Percentiles rank a stretch among this genome's conserved stretches.
Conservation (phyloP, 1,140 invertebrate species). For the Dendrolimus punctatus region DNA sequence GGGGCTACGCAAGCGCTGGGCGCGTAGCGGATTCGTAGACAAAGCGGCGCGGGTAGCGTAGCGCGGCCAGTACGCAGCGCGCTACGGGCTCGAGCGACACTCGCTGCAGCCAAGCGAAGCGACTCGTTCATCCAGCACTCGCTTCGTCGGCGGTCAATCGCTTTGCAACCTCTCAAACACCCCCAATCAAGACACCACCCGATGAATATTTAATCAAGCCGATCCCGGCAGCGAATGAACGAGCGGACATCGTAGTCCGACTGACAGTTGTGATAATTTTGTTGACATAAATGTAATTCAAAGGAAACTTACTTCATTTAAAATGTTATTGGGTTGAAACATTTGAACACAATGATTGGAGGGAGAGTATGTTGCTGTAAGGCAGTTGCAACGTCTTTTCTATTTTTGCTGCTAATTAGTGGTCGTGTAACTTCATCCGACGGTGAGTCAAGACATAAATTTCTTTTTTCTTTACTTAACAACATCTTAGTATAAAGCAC, state of each 20-base stretch:
- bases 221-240: constrained; percentile 52
- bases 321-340: constrained; percentile 35
- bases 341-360: constrained; percentile 32
- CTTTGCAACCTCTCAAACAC: too few species aligned
- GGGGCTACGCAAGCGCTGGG: constrained; percentile 65
- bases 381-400: constrained; percentile 19
- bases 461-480: too few species aligned
- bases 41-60: constrained; percentile 44
- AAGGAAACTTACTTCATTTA: constrained; percentile 41
- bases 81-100: constrained; percentile 36
- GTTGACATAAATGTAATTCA: constrained; percentile 35
- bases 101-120: constrained; percentile 20
- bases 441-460: constrained; percentile 35
- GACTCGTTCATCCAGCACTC: constrained; percentile 5
- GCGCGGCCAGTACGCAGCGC: constrained; percentile 55
- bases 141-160: too few species aligned
- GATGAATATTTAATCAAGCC: constrained; percentile 64
- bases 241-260: constrained; percentile 37
- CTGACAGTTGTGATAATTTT: constrained; percentile 40
- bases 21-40: constrained; percentile 46
- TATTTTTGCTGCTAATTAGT: constrained; percentile 35
- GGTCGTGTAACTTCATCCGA: constrained; percentile 38
- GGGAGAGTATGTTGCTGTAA: constrained; percentile 35
- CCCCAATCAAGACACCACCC: constrained; percentile 33
- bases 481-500: too few species aligned